Evolutionary conservation across 2,888 invertebrate genomes (phyloP).

Genomic region (Galeopsomyia nigrocyanea): DNA sequence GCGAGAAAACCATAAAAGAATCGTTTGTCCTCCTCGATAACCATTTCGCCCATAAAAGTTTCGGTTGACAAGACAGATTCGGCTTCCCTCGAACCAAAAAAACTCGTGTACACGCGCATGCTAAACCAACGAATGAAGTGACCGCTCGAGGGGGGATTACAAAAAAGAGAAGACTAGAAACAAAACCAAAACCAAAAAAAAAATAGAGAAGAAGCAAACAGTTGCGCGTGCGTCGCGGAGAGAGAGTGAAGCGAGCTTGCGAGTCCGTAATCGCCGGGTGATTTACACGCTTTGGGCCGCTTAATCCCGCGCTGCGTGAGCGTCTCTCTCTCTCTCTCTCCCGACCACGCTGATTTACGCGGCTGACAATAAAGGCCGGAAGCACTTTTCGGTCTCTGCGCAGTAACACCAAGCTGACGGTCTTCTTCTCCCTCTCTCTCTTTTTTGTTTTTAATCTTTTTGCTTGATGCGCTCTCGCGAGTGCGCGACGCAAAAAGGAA

Average conservation of each 20-base stretch:
- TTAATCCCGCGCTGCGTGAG: conserved; percentile 53
- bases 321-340: conserved; percentile 8
- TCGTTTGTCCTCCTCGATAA: conserved; percentile 29
- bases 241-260: conserved; percentile 55
- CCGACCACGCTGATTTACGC: conserved; percentile 57
- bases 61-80: conserved; percentile 29
- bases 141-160: conserved; percentile 6
- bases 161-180: neutral
- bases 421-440: conserved; percentile 6
- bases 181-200: neutral
- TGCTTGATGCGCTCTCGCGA: neutral
- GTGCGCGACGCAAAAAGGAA: neutral
- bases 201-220: conserved; percentile 1
- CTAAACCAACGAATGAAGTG: conserved; percentile 37
- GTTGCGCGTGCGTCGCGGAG: neutral
- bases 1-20: no score
- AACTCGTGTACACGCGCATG: conserved; percentile 8
- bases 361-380: conserved; percentile 58
- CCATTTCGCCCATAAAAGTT: conserved; percentile 42
- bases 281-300: conserved; percentile 54
- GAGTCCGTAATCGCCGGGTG: conserved; percentile 57
- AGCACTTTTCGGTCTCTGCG: conserved; percentile 55
- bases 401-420: conserved; percentile 42
- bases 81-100: neutral
- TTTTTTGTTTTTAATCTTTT: neutral